Evolutionary conservation across 1,140 invertebrate genomes (phyloP), one percentile per base, ranked within the genome.

Genomic region (Drosophila ananassae): DNA sequence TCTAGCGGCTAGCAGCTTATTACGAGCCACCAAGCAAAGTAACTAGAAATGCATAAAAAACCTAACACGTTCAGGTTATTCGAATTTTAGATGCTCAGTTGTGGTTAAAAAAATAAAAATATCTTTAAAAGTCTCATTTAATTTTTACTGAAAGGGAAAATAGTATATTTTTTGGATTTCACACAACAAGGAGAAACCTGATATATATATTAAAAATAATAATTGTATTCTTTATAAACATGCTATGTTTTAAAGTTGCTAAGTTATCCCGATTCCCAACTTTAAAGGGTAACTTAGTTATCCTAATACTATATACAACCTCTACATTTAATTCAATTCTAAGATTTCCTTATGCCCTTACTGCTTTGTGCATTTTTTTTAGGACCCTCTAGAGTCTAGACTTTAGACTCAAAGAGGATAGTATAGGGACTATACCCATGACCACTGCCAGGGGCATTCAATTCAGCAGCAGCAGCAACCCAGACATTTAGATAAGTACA

Each of bases 1-100:
- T 79, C 80, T 79, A 69, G 73, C 62, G 81, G 75, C 81, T 80
- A 85, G 77, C 81, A 75, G 81, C 81, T 84, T 85, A 84, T 84
- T 80, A 84, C 77, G 64, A 85, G 50, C 81, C 73, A 85, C 47
- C 73, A 84, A 62, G 77, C 73, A 85, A 80, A 85, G 76, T 85
- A 84, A 84, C 63, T 79, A 63, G 6, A 32, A 69, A 59, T 37
- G 73, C 54, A 68, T 25, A 73, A 56, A 76, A 67, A 78, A 68
- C 53, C 21, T 24, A 59, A 51, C 32, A 48, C 1, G 2, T 2
- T n/a, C n/a, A 4, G 17, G 3, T 30, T 41, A 34, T 10, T 46
- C 39, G 53, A 46, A 24, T 28, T 21, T 4, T 3, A 9, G 12
- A 56, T 72, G 3, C 48, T 37, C 47, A 37, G 34, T 37, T 12